These are phyloP conservation scores for Drosophila repleta DNA, from an alignment of 1,140 invertebrate species.

Conservation along the genomic window DNA sequence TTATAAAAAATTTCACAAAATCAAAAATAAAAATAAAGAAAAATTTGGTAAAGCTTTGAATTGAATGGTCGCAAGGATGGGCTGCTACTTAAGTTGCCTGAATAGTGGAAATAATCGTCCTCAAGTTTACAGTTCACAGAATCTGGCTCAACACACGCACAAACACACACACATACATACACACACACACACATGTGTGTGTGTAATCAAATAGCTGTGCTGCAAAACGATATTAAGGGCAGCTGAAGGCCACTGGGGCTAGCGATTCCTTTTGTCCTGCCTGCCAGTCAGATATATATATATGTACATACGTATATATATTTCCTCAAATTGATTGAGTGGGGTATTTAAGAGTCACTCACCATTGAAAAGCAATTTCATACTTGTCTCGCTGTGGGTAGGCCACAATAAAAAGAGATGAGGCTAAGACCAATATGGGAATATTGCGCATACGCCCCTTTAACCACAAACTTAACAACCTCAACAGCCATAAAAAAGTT, in stretches of 20 bases:
- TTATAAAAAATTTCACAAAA: background rate
- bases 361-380: slow-evolving; percentile 41
- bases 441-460: slow-evolving; percentile 35
- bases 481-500: slow-evolving; percentile 1
- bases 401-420: no score
- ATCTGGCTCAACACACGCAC: background rate
- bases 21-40: background rate
- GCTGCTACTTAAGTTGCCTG: background rate
- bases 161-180: background rate
- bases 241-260: slow-evolving; percentile 9
- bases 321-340: slow-evolving; percentile 39
- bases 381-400: slow-evolving; percentile 5
- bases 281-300: background rate
- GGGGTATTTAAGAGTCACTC: slow-evolving; percentile 31
- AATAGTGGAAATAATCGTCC: slow-evolving; percentile 36
- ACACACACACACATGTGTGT: slow-evolving; percentile 26
- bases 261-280: slow-evolving; percentile 19
- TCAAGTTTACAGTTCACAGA: slow-evolving; percentile 40
- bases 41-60: slow-evolving; percentile 1
- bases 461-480: background rate
- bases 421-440: background rate
- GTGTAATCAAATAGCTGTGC: slow-evolving; percentile 23
- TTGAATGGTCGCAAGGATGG: background rate
- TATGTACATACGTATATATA: no score
- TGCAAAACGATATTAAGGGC: slow-evolving; percentile 25